These are phyloP conservation scores for Nysson spinosus DNA, from an alignment of 2,888 invertebrate species.

Conservation along the genomic window DNA sequence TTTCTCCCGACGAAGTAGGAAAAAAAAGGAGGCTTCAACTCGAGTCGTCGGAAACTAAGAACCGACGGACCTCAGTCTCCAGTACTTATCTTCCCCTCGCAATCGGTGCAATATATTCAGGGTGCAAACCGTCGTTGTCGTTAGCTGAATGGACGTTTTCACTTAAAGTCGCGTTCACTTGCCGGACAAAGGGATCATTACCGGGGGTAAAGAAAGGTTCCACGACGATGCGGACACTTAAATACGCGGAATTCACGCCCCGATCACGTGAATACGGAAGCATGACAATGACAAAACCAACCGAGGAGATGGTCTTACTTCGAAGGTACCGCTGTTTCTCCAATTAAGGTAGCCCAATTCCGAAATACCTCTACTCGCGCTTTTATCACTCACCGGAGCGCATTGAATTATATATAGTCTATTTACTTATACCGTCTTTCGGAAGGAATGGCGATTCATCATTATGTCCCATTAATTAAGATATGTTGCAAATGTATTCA, in stretches of 20 bases:
- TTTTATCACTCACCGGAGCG: too few species aligned
- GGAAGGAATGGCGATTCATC: conserved; percentile 14
- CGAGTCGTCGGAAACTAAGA: conserved; percentile 48
- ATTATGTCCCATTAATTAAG: conserved; percentile 34
- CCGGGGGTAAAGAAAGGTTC: conserved; percentile 65
- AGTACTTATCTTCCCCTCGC: conserved; percentile 70
- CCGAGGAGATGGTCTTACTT: conserved; percentile 1
- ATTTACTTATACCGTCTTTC: neutral
- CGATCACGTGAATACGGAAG: conserved; percentile 68
- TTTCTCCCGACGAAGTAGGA: conserved; percentile 33
- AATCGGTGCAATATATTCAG: conserved; percentile 73
- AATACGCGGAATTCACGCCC: conserved; percentile 73
- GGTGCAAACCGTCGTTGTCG: conserved; percentile 71
- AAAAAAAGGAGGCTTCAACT: conserved; percentile 28
- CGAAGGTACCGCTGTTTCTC: conserved; percentile 30
- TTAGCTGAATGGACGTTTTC: conserved; percentile 70
- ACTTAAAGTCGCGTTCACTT: conserved; percentile 67
- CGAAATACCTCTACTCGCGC: conserved; percentile 31
- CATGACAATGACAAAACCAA: conserved; percentile 33
- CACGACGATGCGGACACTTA: conserved; percentile 68
- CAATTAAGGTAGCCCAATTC: conserved; percentile 63
- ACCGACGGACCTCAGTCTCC: conserved; percentile 58
- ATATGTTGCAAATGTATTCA: too few species aligned
- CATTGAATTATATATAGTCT: neutral
- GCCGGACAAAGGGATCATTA: conserved; percentile 75